Conservation (phyloP, 2,888 invertebrate species). For the Eupelmus urozonus region DNA sequence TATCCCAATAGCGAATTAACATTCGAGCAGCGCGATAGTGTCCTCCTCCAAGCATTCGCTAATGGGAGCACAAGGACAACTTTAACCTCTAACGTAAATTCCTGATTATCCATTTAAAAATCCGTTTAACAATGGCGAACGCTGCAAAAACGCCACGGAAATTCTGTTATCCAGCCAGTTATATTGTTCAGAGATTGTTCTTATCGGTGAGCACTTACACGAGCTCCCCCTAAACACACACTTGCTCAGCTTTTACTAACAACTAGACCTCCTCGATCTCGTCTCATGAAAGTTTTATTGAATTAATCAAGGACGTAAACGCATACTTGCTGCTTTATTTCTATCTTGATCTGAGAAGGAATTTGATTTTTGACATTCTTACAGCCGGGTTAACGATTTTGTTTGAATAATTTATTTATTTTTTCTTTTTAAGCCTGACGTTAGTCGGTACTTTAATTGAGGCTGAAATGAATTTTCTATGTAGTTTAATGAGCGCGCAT, state of each 20-base stretch:
- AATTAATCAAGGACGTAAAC: conserved; percentile 35
- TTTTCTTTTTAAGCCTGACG: not conserved
- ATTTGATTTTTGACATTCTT: conserved; percentile 24
- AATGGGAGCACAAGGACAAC: no score
- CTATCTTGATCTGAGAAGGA: conserved; percentile 36
- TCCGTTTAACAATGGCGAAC: no score
- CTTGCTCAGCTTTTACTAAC: conserved; percentile 55
- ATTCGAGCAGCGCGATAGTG: not conserved
- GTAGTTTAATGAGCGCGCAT: not conserved
- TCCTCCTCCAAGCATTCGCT: no score
- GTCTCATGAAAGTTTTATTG: conserved; percentile 41
- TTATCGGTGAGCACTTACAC: conserved; percentile 19
- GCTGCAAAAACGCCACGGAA: no score
- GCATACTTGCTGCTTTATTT: conserved; percentile 30
- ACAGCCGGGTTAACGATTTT: no score
- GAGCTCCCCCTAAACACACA: not conserved
- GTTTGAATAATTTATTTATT: not conserved
- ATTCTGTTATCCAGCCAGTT: no score
- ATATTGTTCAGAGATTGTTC: conserved; percentile 12
- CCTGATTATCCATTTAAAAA: no score
- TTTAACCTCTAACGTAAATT: no score
- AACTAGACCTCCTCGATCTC: conserved; percentile 52
- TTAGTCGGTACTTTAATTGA: no score
- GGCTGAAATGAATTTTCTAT: not conserved
- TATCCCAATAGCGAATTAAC: not conserved